A percentile compares a stretch with the other conserved stretches of the same genome.
phyloP scores from a whole-genome alignment of 2,888 invertebrate species.

The Pristionchus maxplancki region DNA sequence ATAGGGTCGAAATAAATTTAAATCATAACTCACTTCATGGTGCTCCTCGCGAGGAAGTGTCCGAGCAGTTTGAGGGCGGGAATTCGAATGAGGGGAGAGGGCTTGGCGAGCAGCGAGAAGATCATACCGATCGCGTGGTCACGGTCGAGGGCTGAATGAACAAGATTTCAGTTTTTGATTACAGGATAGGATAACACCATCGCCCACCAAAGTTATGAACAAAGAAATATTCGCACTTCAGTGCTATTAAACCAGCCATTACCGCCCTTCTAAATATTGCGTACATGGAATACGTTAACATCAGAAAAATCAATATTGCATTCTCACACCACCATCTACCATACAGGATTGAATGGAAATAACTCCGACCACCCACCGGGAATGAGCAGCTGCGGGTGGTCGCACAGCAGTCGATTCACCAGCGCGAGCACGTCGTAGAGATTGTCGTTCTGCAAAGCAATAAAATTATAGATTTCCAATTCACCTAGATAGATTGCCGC shows the following conservation, averaged over 20 bases:
- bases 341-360: too few relatives aligned
- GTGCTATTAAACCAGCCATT: too few relatives aligned
- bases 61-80: conserved; percentile 96
- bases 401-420: conserved; percentile 96
- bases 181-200: too few relatives aligned
- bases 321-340: too few relatives aligned
- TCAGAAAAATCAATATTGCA: too few relatives aligned
- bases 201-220: too few relatives aligned
- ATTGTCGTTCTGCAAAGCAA: conserved; percentile 89
- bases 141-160: conserved; percentile 85
- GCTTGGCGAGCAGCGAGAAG: conserved; percentile 95
- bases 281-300: too few relatives aligned
- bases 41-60: conserved; percentile 97
- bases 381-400: conserved; percentile 92
- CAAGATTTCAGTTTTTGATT: too few relatives aligned
- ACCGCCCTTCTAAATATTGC: too few relatives aligned
- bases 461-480: not conserved
- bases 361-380: conserved; percentile 84
- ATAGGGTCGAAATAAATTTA: too few relatives aligned
- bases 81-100: conserved; percentile 94
- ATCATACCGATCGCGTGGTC: conserved; percentile 96
- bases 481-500: not conserved
- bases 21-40: conserved; percentile 89
- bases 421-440: conserved; percentile 97
- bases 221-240: too few relatives aligned